Conservation (phyloP, 1,140 invertebrate species). For the Ridgeia piscesae region DNA sequence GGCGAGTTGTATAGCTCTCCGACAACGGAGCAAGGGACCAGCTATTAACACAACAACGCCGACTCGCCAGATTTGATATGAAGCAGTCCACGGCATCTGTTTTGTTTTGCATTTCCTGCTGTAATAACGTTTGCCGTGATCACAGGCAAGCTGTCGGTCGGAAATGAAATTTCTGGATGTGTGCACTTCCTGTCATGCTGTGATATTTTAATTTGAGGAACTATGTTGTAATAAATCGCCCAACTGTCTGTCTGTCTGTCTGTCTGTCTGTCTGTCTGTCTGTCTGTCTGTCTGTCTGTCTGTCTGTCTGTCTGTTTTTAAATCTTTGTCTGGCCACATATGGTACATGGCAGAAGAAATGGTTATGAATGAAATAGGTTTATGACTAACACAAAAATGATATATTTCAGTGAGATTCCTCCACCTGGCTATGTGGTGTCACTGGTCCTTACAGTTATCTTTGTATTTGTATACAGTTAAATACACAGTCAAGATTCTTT, state of each 20-base stretch:
- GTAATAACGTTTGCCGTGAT: not conserved
- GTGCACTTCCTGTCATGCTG: not conserved
- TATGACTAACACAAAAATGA: not conserved
- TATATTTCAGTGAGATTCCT: not conserved
- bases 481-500: too few relatives aligned
- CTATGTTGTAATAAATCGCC: not conserved
- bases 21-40: not conserved
- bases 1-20: not conserved
- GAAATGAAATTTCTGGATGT: not conserved
- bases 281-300: not conserved
- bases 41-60: not conserved
- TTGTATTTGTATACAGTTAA: not conserved
- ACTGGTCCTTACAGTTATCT: not conserved
- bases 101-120: not conserved
- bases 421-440: too few relatives aligned
- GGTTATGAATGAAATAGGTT: not conserved
- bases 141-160: not conserved
- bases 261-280: too few relatives aligned
- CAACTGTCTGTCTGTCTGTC: not conserved
- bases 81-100: not conserved
- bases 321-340: not conserved
- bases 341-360: not conserved
- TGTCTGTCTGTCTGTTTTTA: not conserved
- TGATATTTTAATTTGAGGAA: not conserved
- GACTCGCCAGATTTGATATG: not conserved